Evolutionary conservation across 2,888 invertebrate species (phyloP).

Genomic region (Timema cristinae): DNA sequence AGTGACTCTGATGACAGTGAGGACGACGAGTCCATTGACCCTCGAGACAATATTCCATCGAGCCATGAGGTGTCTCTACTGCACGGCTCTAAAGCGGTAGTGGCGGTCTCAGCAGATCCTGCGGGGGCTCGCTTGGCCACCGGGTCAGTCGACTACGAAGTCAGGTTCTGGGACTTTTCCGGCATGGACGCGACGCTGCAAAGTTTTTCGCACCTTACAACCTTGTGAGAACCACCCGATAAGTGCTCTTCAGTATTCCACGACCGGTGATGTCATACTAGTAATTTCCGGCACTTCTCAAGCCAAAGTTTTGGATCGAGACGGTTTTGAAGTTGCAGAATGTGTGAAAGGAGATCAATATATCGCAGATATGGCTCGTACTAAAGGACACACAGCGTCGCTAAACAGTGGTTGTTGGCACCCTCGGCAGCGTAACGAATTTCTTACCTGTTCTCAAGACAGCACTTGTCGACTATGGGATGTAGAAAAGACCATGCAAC

Average conservation of each 20-base stretch:
- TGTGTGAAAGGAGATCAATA: conserved; percentile 96
- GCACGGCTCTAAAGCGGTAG: conserved; percentile 87
- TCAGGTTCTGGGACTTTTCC: conserved; percentile 97
- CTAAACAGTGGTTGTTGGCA: conserved; percentile 92
- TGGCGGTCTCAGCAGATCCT: conserved; percentile 87
- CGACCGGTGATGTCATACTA: conserved; percentile 89
- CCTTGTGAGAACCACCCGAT: conserved; percentile 95
- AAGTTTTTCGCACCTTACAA: conserved; percentile 88
- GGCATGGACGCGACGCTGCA: conserved; percentile 93
- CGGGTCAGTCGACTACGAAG: conserved; percentile 94
- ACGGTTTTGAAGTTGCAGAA: conserved; percentile 89
- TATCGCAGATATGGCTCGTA: conserved; percentile 87
- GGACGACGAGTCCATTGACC: conserved; percentile 29
- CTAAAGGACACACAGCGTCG: conserved; percentile 92
- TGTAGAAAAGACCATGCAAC: conserved; percentile 71
- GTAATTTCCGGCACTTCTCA: conserved; percentile 90
- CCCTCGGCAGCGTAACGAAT: conserved; percentile 85
- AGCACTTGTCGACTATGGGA: conserved; percentile 92
- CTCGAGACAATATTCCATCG: conserved; percentile 61
- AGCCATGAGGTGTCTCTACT: conserved; percentile 75
- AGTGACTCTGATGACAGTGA: conserved; percentile 41
- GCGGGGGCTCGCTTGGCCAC: conserved; percentile 87
- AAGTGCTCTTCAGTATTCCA: conserved; percentile 82
- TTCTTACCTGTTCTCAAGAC: conserved; percentile 91
- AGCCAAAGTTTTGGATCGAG: conserved; percentile 90